Conservation (phyloP, 2,113 vertebrate species). For the Ceuthmochares aereus region DNA sequence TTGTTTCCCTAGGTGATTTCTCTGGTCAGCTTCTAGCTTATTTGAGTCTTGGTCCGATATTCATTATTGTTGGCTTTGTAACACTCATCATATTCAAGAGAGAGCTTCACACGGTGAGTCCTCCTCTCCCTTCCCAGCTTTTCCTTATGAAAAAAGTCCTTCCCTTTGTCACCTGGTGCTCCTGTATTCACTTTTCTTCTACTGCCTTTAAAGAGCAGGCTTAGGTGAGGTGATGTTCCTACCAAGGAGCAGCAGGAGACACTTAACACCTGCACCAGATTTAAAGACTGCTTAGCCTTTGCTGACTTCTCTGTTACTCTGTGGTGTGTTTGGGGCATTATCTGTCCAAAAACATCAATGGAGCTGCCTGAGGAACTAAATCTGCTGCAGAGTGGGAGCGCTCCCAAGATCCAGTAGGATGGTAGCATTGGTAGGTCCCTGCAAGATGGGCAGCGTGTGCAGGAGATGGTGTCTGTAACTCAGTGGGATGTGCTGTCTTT, state of each 20-base stretch:
- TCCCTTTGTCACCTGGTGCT: background rate
- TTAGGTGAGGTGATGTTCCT: background rate
- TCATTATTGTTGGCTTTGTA: slow-evolving; percentile 92
- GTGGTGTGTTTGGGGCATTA: background rate
- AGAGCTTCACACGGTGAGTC: slow-evolving; percentile 95
- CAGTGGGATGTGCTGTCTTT: background rate
- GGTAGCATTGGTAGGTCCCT: background rate
- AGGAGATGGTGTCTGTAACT: background rate
- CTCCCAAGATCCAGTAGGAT: background rate
- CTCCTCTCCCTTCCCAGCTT: background rate
- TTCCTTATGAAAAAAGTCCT: background rate
- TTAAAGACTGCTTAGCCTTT: background rate
- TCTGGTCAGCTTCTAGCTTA: slow-evolving; percentile 93
- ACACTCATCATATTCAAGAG: slow-evolving; percentile 98
- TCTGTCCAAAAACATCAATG: background rate
- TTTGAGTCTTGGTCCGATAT: slow-evolving; percentile 91
- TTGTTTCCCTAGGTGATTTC: slow-evolving; percentile 85
- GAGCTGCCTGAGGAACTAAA: background rate
- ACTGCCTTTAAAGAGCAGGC: background rate
- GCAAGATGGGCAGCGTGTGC: background rate
- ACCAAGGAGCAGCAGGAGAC: slow-evolving; percentile 15
- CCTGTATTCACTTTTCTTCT: background rate
- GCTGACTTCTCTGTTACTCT: background rate
- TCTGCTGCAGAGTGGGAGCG: background rate
- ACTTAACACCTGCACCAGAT: background rate